phyloP scores from a whole-genome alignment of 2,797 vertebrate genomes.

The Tenualosa ilisha region DNA sequence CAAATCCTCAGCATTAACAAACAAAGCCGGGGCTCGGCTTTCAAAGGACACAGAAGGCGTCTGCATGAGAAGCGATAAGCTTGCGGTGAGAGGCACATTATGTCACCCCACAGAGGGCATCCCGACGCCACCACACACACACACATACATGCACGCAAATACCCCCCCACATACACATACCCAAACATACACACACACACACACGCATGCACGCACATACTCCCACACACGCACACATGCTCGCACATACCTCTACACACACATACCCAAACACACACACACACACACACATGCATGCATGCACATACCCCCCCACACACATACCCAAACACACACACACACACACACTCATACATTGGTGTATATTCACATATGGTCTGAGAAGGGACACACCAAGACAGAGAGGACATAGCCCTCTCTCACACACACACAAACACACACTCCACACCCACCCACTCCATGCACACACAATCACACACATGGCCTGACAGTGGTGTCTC shows the following conservation, averaged over 20 bases:
- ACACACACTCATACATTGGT: background rate
- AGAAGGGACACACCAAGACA: too few relatives aligned
- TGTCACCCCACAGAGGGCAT: background rate
- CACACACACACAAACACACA: background rate
- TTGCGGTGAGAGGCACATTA: background rate
- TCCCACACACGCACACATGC: background rate
- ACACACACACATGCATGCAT: background rate
- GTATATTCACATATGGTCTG: background rate
- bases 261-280: background rate
- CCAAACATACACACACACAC: background rate
- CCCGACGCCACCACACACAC: background rate
- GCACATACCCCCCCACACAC: background rate
- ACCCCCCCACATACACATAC: background rate
- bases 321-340: background rate
- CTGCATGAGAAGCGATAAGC: constrained; percentile 10
- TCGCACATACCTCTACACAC: background rate
- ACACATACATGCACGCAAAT: background rate
- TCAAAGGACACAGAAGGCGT: constrained; percentile 14
- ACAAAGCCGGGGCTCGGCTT: constrained; percentile 11
- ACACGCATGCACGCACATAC: background rate
- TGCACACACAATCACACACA: background rate
- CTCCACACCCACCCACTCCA: background rate
- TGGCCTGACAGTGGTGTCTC: background rate
- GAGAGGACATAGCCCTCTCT: too few relatives aligned
- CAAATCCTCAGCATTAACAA: background rate